Percentiles rank a stretch among this genome's conserved stretches.
Evolutionary conservation across 2,888 invertebrate genomes (phyloP).

Genomic region (Agelastica alni): DNA sequence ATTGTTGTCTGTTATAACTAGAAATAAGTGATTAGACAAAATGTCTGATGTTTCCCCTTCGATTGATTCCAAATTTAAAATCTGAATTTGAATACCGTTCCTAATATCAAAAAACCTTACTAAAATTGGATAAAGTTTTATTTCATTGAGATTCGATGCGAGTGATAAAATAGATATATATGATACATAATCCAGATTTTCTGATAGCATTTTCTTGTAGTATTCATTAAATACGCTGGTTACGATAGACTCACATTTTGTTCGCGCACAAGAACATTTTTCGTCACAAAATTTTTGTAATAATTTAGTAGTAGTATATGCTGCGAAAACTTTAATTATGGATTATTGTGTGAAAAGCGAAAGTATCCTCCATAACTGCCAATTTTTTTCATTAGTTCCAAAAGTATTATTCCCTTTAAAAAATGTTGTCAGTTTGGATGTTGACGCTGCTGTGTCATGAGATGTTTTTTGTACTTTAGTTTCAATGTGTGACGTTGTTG

Average conservation of each 20-base stretch:
- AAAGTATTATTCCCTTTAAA: constrained; percentile 2
- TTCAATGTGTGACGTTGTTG: neutral
- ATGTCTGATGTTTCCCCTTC: neutral
- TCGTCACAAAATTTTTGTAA: constrained; percentile 8
- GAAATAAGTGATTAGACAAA: constrained; percentile 28
- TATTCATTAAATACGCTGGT: neutral
- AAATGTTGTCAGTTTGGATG: neutral
- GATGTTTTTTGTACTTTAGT: constrained; percentile 1
- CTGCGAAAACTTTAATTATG: constrained; percentile 15
- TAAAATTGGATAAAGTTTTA: neutral
- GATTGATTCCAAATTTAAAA: constrained; percentile 1
- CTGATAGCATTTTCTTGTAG: constrained; percentile 4
- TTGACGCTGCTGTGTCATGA: constrained; percentile 2
- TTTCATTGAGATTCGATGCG: neutral
- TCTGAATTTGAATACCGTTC: neutral
- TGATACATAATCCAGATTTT: constrained; percentile 1
- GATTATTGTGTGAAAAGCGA: constrained; percentile 10
- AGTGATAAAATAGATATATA: neutral
- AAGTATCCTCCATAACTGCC: constrained; percentile 5
- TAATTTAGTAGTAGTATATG: constrained; percentile 17
- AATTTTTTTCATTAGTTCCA: constrained; percentile 11
- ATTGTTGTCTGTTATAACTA: constrained; percentile 32
- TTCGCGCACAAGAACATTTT: constrained; percentile 9
- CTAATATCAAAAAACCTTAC: neutral
- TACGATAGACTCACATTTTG: constrained; percentile 16